phyloP scores from a whole-genome alignment of 2,113 vertebrate genomes.

The Hippolais icterina region DNA sequence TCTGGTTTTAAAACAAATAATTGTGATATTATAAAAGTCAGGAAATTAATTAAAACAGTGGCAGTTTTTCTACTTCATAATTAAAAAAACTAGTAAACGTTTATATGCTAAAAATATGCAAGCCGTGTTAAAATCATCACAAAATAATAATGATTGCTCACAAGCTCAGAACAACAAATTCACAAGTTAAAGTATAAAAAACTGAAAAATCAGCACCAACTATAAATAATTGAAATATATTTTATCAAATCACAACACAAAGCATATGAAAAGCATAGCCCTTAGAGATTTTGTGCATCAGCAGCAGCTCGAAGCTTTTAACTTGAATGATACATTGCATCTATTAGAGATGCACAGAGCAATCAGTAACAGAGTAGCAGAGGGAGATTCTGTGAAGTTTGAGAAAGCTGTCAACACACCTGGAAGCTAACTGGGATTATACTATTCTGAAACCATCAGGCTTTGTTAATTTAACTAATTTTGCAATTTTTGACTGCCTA shows the following conservation, averaged over 20 bases:
- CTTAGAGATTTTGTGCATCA: background rate
- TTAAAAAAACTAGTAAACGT: background rate
- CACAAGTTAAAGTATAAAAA: background rate
- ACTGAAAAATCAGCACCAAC: background rate
- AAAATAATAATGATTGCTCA: background rate
- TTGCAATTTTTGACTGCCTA: background rate
- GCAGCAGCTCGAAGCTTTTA: background rate
- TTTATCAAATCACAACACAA: background rate
- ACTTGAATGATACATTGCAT: background rate
- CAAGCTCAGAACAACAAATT: background rate
- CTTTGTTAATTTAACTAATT: background rate
- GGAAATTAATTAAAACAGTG: background rate
- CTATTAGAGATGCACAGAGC: background rate
- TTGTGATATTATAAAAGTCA: background rate
- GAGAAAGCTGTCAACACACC: background rate
- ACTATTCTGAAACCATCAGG: background rate
- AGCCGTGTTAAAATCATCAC: background rate
- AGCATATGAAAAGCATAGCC: background rate
- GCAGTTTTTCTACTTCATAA: background rate
- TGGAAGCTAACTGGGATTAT: background rate
- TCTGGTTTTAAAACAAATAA: constrained; percentile 74
- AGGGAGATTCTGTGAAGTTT: background rate
- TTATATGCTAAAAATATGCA: background rate
- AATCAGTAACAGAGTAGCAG: background rate
- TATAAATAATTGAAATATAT: background rate